Evolutionary conservation across 2,888 invertebrate species (phyloP).

Genomic region (Lamellibrachia columna): DNA sequence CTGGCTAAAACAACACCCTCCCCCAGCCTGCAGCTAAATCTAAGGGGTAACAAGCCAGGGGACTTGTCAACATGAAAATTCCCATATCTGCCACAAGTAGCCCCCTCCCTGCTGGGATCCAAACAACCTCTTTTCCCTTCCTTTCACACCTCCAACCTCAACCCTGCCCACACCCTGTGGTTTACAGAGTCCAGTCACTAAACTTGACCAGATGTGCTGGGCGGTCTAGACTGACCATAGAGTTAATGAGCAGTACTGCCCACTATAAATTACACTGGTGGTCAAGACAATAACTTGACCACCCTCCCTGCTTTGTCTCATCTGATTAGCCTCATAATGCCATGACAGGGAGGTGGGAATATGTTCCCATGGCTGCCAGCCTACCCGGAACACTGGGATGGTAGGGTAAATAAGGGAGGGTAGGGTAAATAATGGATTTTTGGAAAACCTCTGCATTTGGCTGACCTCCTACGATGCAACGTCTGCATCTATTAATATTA

Average conservation of each 20-base stretch:
- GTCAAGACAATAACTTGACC: not conserved
- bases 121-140: not conserved
- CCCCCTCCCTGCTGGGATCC: not conserved
- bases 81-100: not conserved
- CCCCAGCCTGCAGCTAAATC: not conserved
- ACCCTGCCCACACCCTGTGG: not conserved
- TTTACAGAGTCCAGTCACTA: not conserved
- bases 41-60: not conserved
- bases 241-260: not conserved
- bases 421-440: not conserved
- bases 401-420: not conserved
- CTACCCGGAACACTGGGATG: not conserved
- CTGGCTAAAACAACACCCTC: not conserved
- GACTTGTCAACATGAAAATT: not conserved
- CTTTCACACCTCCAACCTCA: not conserved
- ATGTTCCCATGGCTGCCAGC: not conserved
- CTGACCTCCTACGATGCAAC: not conserved
- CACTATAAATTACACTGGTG: not conserved
- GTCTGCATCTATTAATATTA: no score
- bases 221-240: not conserved
- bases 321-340: not conserved
- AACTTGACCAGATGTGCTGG: not conserved
- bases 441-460: not conserved
- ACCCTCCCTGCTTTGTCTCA: not conserved
- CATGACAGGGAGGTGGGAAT: not conserved